Evolutionary conservation across 2,113 vertebrate species (phyloP).

Genomic region (Engraulis encrasicolus): DNA sequence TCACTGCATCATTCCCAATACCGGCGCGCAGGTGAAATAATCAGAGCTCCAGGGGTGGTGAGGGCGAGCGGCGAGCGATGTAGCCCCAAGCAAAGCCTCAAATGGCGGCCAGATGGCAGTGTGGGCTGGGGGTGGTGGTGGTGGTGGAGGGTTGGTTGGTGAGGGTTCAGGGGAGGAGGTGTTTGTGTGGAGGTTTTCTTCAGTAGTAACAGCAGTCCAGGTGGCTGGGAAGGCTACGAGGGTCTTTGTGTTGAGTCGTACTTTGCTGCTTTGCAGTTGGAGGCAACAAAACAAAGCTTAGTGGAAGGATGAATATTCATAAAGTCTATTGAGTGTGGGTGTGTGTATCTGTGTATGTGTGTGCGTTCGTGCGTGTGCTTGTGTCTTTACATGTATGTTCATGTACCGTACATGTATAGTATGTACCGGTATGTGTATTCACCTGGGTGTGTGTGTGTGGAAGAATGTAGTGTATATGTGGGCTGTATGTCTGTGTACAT

Average conservation of each 20-base stretch:
- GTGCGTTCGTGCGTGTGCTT: not conserved
- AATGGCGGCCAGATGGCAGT: not conserved
- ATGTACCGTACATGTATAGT: not conserved
- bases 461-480: too few species aligned
- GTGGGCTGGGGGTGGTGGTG: not conserved
- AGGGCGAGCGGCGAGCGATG: not conserved
- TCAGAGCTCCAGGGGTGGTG: not conserved
- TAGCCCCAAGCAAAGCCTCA: too few species aligned
- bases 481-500: too few species aligned
- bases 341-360: not conserved
- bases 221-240: too few species aligned
- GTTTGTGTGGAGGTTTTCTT: too few species aligned
- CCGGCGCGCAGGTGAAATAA: not conserved
- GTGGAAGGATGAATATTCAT: too few species aligned
- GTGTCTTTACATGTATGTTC: not conserved
- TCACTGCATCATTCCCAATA: not conserved
- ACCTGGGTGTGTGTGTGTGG: conserved; percentile 43
- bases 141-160: not conserved
- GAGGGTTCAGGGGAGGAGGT: not conserved
- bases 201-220: too few species aligned
- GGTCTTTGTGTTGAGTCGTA: too few species aligned
- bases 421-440: not conserved
- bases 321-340: not conserved
- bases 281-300: too few species aligned
- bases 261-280: too few species aligned